Conservation (phyloP, 2,113 vertebrate species). For the Tiliqua scincoides region DNA sequence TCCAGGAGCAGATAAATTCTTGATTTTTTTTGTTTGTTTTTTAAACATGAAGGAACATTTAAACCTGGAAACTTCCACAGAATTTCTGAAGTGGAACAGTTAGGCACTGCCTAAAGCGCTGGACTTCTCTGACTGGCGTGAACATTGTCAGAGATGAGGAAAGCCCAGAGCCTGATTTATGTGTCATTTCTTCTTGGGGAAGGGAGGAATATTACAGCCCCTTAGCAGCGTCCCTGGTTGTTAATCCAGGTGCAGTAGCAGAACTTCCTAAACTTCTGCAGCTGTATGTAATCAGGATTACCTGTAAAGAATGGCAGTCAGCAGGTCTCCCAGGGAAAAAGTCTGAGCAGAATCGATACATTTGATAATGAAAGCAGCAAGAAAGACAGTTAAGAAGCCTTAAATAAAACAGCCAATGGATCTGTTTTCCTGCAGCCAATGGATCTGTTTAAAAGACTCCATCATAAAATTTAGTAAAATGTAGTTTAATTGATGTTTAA, state of each 20-base stretch:
- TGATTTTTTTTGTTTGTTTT: neutral
- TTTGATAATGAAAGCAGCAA: neutral
- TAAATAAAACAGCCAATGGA: slow-evolving; percentile 39
- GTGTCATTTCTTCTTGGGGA: neutral
- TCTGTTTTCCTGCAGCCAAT: neutral
- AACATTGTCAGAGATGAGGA: neutral
- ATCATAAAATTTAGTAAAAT: slow-evolving; percentile 61
- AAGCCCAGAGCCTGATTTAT: neutral
- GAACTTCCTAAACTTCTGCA: neutral
- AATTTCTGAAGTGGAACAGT: neutral
- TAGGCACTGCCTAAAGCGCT: neutral
- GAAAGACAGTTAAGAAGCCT: slow-evolving; percentile 12
- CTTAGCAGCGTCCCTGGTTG: neutral
- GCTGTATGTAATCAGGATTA: neutral
- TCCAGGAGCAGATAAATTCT: neutral
- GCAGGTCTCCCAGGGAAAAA: slow-evolving; percentile 12
- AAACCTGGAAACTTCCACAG: neutral
- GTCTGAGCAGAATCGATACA: accelerated
- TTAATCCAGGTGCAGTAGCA: neutral
- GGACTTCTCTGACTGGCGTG: neutral
- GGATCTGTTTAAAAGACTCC: neutral
- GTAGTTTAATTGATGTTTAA: slow-evolving; percentile 69
- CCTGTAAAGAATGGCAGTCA: too few relatives aligned
- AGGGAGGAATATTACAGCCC: neutral
- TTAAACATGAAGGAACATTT: neutral